These are phyloP conservation scores for Melanogrammus aeglefinus DNA, from an alignment of 2,797 vertebrate genomes.

Conservation along the genomic window DNA sequence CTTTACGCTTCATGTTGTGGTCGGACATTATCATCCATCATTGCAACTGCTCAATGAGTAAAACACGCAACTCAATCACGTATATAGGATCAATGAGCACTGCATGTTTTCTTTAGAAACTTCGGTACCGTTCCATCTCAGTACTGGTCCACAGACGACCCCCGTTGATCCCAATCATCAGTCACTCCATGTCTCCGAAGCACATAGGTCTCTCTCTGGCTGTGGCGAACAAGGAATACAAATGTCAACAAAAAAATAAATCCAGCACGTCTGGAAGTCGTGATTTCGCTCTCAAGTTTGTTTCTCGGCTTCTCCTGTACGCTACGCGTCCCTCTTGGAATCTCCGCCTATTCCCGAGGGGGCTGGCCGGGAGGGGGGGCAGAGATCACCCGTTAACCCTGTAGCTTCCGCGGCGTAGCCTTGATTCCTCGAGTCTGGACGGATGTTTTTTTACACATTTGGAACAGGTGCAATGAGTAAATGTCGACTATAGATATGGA, in stretches of 20 bases:
- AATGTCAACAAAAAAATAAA: neutral
- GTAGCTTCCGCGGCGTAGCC: constrained; percentile 8
- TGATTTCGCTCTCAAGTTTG: constrained; percentile 31
- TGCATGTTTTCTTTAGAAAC: neutral
- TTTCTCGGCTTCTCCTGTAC: constrained; percentile 21
- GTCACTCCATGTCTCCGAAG: neutral
- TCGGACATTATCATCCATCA: constrained; percentile 25
- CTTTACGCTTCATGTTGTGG: neutral
- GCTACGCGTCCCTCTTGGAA: constrained; percentile 24
- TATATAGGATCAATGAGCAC: neutral
- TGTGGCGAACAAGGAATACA: neutral
- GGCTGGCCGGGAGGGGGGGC: constrained; percentile 20
- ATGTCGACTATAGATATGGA: neutral
- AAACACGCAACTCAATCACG: neutral
- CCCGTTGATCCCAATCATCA: neutral
- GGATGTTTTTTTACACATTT: neutral
- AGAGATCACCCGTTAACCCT: constrained; percentile 40
- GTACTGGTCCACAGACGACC: neutral
- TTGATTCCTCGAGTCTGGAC: no score
- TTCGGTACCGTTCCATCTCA: neutral
- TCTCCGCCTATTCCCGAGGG: constrained; percentile 58
- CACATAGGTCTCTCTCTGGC: neutral
- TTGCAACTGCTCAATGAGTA: neutral
- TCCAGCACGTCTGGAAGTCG: neutral
- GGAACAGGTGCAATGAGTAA: neutral